These are phyloP conservation scores for Oryzias melastigma DNA, from an alignment of 2,113 vertebrate genomes.

Conservation along the genomic window DNA sequence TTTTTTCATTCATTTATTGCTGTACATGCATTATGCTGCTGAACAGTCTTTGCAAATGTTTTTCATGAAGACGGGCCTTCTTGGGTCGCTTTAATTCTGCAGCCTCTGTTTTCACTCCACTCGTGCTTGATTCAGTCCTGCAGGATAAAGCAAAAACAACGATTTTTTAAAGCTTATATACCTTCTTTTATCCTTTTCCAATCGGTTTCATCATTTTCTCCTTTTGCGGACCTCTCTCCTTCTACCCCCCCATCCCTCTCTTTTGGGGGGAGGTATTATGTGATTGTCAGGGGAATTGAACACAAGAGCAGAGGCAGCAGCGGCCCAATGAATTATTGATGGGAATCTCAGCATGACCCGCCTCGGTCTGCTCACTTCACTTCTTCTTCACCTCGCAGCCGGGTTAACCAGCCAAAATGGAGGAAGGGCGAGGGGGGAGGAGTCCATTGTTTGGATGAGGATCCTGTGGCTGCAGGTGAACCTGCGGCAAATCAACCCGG, in stretches of 20 bases:
- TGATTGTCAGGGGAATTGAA: conserved; percentile 75
- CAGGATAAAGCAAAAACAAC: no score
- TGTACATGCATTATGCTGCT: no score
- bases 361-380: conserved; percentile 70
- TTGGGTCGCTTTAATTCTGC: no score
- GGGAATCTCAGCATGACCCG: conserved; percentile 75
- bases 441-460: conserved; percentile 60
- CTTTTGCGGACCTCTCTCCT: conserved; percentile 21
- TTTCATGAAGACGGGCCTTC: no score
- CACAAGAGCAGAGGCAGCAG: conserved; percentile 79
- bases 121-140: no score
- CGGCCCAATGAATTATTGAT: conserved; percentile 80
- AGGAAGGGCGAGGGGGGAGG: conserved; percentile 36
- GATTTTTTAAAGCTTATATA: background rate
- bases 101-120: no score
- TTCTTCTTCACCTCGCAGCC: conserved; percentile 66
- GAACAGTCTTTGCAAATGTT: no score
- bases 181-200: conserved; percentile 13
- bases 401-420: conserved; percentile 73
- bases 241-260: conserved; percentile 15
- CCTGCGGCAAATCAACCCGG: conserved; percentile 5
- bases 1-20: no score
- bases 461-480: conserved; percentile 31
- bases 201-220: conserved; percentile 32
- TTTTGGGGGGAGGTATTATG: conserved; percentile 78